phyloP scores from a whole-genome alignment of 2,113 vertebrate genomes.

The Ondatra zibethicus region DNA sequence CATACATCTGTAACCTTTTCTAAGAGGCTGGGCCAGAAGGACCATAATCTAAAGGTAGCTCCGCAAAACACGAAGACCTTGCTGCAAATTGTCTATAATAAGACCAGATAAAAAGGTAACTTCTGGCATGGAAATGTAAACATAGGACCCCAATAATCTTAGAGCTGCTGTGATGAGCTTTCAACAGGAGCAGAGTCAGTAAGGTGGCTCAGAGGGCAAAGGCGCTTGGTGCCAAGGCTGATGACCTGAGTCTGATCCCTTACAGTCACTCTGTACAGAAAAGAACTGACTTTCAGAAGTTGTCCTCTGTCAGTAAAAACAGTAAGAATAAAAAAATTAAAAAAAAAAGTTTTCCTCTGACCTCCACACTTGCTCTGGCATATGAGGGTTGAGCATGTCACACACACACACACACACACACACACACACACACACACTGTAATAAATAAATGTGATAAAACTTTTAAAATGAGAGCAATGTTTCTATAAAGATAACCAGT shows the following conservation, averaged over 20 bases:
- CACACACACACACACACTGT: neutral
- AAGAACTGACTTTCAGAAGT: neutral
- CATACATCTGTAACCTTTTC: neutral
- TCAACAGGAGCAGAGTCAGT: neutral
- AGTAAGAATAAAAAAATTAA: no score
- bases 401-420: neutral
- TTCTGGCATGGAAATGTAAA: conserved; percentile 14
- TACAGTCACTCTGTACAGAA: neutral
- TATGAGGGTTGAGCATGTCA: neutral
- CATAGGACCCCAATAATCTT: neutral
- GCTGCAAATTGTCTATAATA: neutral
- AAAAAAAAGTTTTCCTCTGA: neutral
- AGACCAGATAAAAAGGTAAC: conserved; percentile 20
- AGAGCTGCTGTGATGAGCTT: neutral
- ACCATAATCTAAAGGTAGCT: neutral
- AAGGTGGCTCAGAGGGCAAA: neutral
- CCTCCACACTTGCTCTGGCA: neutral
- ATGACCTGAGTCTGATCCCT: no score
- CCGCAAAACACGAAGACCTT: neutral
- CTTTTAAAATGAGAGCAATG: neutral
- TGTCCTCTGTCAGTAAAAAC: neutral
- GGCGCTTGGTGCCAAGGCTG: neutral
- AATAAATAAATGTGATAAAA: neutral
- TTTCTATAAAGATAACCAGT: conserved; percentile 59
- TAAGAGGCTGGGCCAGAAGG: neutral